Percentiles rank a stretch among this genome's conserved stretches.
Evolutionary conservation across 1,140 invertebrate species (phyloP).

Genomic region (Drosophila kikkawai): DNA sequence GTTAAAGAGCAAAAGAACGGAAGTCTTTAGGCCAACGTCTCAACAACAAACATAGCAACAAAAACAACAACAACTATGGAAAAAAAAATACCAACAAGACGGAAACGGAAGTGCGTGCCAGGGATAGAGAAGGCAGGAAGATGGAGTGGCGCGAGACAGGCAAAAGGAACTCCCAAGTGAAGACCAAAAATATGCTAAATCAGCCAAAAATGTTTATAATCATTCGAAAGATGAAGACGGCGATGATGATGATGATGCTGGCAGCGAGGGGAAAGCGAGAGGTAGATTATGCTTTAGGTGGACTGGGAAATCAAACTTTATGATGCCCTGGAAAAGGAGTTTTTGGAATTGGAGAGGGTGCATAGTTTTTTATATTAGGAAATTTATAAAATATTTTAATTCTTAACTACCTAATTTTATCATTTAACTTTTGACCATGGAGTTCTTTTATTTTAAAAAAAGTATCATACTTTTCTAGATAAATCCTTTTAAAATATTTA

Average conservation of each 20-base stretch:
- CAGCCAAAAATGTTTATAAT: conserved; percentile 79
- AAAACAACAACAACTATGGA: conserved; percentile 12
- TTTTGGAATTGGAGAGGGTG: background rate
- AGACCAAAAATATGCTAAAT: conserved; percentile 74
- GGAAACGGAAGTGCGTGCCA: conserved; percentile 79
- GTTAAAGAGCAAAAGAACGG: conserved; percentile 69
- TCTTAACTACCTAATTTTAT: too few relatives aligned
- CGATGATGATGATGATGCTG: conserved; percentile 48
- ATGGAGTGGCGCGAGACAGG: conserved; percentile 9
- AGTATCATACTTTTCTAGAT: background rate
- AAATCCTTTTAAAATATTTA: too few relatives aligned
- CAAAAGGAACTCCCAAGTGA: conserved; percentile 31
- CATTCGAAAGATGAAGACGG: conserved; percentile 61
- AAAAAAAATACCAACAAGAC: conserved; percentile 53
- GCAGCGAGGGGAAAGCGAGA: conserved; percentile 3
- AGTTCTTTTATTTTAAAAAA: too few relatives aligned
- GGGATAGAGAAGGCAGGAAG: conserved; percentile 22
- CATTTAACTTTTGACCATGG: too few relatives aligned
- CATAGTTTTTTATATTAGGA: background rate
- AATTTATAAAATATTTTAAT: too few relatives aligned
- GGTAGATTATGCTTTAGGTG: background rate
- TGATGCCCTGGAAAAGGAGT: background rate
- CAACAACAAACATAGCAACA: conserved; percentile 13
- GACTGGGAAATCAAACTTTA: conserved; percentile 8
- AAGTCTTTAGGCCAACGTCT: conserved; percentile 78